Evolutionary conservation across 2,113 vertebrate species (phyloP).

Genomic region (Seriola dumerili): DNA sequence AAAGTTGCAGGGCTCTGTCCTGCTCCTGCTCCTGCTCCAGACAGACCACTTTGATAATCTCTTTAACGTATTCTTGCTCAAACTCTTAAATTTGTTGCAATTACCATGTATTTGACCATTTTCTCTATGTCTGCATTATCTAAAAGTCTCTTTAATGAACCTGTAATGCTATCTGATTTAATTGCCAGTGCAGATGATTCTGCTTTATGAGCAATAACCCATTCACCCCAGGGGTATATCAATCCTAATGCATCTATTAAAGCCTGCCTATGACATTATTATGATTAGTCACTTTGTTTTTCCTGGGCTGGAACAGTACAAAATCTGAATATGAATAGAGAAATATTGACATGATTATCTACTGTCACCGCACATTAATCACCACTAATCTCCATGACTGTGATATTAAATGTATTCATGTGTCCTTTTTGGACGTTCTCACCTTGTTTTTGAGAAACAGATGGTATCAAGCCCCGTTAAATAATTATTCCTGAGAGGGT

Average conservation of each 20-base stretch:
- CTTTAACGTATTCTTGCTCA: slow-evolving; percentile 74
- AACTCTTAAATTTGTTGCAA: slow-evolving; percentile 67
- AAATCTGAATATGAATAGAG: slow-evolving; percentile 75
- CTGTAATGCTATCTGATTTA: slow-evolving; percentile 75
- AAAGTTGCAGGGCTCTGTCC: slow-evolving; percentile 22
- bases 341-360: slow-evolving; percentile 76
- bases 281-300: slow-evolving; percentile 81
- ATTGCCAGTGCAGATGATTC: slow-evolving; percentile 69
- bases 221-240: slow-evolving; percentile 75
- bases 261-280: slow-evolving; percentile 77
- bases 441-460: slow-evolving; percentile 73
- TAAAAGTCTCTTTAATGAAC: slow-evolving; percentile 68
- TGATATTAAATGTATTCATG: slow-evolving; percentile 70
- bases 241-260: slow-evolving; percentile 82
- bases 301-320: slow-evolving; percentile 53
- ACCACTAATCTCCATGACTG: slow-evolving; percentile 64
- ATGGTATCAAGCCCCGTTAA: slow-evolving; percentile 61
- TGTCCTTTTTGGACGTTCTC: slow-evolving; percentile 69
- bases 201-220: slow-evolving; percentile 79
- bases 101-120: slow-evolving; percentile 72
- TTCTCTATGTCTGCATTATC: slow-evolving; percentile 64
- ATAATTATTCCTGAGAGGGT: slow-evolving; percentile 64
- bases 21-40: slow-evolving; percentile 21
- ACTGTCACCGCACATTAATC: slow-evolving; percentile 72
- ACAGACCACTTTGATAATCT: slow-evolving; percentile 59